Evolutionary conservation across 2,113 vertebrate genomes (phyloP), one percentile per base, ranked within the genome.

Genomic region (Opisthocomus hoazin): DNA sequence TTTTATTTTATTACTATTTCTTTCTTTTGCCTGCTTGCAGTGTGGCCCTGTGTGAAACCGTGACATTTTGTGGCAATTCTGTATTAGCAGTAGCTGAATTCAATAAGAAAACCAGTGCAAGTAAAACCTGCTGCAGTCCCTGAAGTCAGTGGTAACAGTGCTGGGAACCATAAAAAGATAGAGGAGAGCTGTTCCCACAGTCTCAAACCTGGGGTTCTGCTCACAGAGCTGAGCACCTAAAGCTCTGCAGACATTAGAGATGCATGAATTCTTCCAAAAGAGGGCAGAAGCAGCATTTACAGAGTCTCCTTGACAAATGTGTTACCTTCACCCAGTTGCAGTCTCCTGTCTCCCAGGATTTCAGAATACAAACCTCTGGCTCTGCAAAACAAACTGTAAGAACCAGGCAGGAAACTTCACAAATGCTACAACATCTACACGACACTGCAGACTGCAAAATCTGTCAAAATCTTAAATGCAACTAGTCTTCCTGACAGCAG

Each of bases 261-360:
- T 97, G 73, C 61, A 94, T 81, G 15, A 89, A 90, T 96, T 96
- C 90, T 96, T 96, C 96, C 97, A 97, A 97, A 93, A 97, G 97
- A 97, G 96, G 97, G 97, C 96, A 97, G 96, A 97, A 97, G 97
- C 95, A 97, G 96, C 96, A 97, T 97, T 97, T 94, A 94, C 69
- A 89, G 94, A 95, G 73, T 96, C 87, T 93, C 69, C 77, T 69
- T 95, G 65, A 95, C 12, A 68, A 92, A 86, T 76, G 65, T 5
- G 23, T 65, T 95, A 53, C 45, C 76, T 78, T 93, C 69, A 89
- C 76, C 70, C 70, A 70, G 12, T 65, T 95, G 63, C 82, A 82
- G 75, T 54, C 54, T 84, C 60, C 84, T 73, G 71, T 76, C 75
- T 92, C 64, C 57, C 57, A 45, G 12, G 53, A 34, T 70, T 65